A percentile compares a stretch with the other conserved stretches of the same genome.
Evolutionary conservation across 2,888 invertebrate species (phyloP).

Genomic region (Chalcosyrphus nemorum): DNA sequence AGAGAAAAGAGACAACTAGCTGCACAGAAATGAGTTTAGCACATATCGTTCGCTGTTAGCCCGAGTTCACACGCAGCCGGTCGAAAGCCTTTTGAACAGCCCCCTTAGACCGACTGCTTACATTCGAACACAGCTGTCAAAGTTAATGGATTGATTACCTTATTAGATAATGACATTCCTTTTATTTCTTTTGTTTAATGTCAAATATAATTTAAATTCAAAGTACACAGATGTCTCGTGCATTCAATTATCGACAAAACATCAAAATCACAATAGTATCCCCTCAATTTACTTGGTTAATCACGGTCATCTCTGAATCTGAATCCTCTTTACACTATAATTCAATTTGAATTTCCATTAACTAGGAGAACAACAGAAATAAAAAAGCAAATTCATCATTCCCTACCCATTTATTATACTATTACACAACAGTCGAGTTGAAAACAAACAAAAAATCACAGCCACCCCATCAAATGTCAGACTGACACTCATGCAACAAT

Average conservation of each 20-base stretch:
- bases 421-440: too few relatives aligned
- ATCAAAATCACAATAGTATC: neutral
- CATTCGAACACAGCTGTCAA: neutral
- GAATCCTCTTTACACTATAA: neutral
- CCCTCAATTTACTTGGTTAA: neutral
- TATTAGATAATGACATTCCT: neutral
- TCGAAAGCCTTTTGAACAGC: too few relatives aligned
- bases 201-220: neutral
- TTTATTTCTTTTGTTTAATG: neutral
- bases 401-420: slow-evolving; percentile 13
- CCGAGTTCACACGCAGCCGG: too few relatives aligned
- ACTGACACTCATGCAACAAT: slow-evolving; percentile 58
- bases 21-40: too few relatives aligned
- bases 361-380: neutral
- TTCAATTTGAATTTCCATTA: slow-evolving; percentile 5
- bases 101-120: too few relatives aligned
- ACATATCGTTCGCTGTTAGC: too few relatives aligned
- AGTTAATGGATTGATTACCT: neutral
- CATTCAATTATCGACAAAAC: neutral
- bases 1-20: too few relatives aligned
- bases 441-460: slow-evolving; percentile 24
- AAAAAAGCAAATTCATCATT: neutral
- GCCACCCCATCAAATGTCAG: slow-evolving; percentile 40
- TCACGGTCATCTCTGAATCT: neutral
- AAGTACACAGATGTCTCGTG: too few relatives aligned